phyloP scores from a whole-genome alignment of 2,113 vertebrate species.

The Stercorarius parasiticus region DNA sequence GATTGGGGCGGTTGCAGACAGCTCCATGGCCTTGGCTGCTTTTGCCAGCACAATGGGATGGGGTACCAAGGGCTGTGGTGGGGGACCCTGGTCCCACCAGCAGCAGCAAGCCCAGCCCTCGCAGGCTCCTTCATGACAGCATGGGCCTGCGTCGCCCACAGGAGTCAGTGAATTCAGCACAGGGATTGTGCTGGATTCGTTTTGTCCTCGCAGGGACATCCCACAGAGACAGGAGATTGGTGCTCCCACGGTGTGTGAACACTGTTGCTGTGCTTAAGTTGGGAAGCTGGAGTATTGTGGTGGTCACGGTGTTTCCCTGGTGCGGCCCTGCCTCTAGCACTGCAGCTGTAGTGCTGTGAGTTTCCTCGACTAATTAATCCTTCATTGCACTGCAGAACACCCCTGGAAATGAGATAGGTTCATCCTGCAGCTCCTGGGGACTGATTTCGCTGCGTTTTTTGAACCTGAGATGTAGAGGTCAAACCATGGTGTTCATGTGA shows the following conservation, averaged over 20 bases:
- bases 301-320: neutral
- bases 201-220: neutral
- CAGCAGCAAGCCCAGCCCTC: neutral
- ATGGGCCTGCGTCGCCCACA: neutral
- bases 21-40: neutral
- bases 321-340: neutral
- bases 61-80: neutral
- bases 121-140: neutral
- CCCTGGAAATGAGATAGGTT: neutral
- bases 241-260: neutral
- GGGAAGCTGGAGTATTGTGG: neutral
- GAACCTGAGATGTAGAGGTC: neutral
- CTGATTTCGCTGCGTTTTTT: neutral
- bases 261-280: neutral
- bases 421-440: neutral
- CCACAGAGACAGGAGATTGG: neutral
- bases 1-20: neutral
- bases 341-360: neutral
- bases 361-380: neutral
- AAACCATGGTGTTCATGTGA: neutral
- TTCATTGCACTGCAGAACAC: neutral
- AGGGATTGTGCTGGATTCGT: neutral
- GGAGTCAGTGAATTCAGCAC: rapidly evolving
- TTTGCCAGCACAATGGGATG: rapidly evolving
- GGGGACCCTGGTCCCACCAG: neutral